phyloP scores from a whole-genome alignment of 2,888 invertebrate genomes.

The Macaria liturata region DNA sequence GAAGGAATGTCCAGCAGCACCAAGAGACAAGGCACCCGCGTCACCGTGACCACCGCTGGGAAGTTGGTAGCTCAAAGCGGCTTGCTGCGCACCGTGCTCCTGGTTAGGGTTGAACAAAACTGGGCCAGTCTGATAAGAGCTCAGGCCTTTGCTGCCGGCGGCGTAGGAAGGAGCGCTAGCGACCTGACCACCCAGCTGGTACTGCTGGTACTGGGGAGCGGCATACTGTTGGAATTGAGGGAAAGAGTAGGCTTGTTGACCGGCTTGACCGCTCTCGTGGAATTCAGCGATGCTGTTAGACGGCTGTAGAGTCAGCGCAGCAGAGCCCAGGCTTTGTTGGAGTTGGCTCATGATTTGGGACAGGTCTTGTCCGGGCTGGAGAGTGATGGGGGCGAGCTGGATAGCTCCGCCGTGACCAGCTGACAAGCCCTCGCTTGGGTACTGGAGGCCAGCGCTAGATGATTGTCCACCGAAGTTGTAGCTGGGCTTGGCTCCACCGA shows the following conservation, averaged over 20 bases:
- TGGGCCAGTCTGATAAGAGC: constrained; percentile 73
- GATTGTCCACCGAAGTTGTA: constrained; percentile 59
- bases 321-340: constrained; percentile 63
- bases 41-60: constrained; percentile 51
- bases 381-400: constrained; percentile 67
- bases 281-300: constrained; percentile 57
- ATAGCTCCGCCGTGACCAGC: constrained; percentile 58
- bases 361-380: constrained; percentile 65
- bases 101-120: constrained; percentile 68
- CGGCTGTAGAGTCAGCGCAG: constrained; percentile 61
- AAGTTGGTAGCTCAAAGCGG: constrained; percentile 48
- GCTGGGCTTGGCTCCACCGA: constrained; percentile 69
- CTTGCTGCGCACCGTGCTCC: constrained; percentile 45
- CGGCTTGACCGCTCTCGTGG: constrained; percentile 54
- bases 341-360: constrained; percentile 73
- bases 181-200: constrained; percentile 25
- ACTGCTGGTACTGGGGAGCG: constrained; percentile 21
- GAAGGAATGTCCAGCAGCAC: constrained; percentile 31
- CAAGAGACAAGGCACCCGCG: constrained; percentile 23
- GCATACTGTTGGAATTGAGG: constrained; percentile 62
- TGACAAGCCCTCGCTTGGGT: constrained; percentile 54
- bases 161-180: constrained; percentile 65
- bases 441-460: constrained; percentile 53
- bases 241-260: constrained; percentile 58
- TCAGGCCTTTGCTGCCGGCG: constrained; percentile 69